These are phyloP conservation scores for Brachionus manjavacas DNA, from an alignment of 1,140 invertebrate species.

Conservation along the genomic window DNA sequence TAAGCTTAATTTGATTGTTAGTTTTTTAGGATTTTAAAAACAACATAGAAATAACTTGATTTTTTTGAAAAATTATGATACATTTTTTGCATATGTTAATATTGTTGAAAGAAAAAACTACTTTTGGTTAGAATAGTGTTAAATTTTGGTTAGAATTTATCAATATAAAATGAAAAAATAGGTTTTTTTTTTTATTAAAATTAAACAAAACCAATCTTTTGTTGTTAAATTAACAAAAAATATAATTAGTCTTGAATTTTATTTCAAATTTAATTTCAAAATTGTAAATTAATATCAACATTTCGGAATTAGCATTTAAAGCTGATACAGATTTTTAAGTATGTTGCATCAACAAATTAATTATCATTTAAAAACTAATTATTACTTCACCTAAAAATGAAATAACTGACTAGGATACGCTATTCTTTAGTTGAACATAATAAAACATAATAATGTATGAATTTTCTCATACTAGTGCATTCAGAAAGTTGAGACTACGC, in stretches of 20 bases:
- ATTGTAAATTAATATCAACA: background rate
- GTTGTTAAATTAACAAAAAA: background rate
- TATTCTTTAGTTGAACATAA: background rate
- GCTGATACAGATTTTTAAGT: background rate
- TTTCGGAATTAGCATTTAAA: background rate
- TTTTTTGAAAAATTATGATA: too few relatives aligned
- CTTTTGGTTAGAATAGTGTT: too few relatives aligned
- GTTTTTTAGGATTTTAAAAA: too few relatives aligned
- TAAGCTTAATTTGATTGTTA: too few relatives aligned
- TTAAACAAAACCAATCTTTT: background rate
- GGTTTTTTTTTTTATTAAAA: background rate
- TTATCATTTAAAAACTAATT: background rate
- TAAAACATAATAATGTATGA: background rate
- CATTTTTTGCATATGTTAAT: too few relatives aligned
- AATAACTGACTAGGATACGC: background rate
- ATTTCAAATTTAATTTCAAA: too few relatives aligned
- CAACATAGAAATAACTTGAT: too few relatives aligned
- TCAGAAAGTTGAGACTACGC: background rate
- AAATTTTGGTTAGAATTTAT: too few relatives aligned
- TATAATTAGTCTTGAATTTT: background rate
- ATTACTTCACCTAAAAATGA: background rate
- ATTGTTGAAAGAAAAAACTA: too few relatives aligned
- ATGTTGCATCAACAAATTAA: background rate
- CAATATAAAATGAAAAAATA: too few relatives aligned
- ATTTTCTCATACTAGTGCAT: background rate